Conservation (phyloP, 1,140 invertebrate genomes). For the Campoletis sonorensis region DNA sequence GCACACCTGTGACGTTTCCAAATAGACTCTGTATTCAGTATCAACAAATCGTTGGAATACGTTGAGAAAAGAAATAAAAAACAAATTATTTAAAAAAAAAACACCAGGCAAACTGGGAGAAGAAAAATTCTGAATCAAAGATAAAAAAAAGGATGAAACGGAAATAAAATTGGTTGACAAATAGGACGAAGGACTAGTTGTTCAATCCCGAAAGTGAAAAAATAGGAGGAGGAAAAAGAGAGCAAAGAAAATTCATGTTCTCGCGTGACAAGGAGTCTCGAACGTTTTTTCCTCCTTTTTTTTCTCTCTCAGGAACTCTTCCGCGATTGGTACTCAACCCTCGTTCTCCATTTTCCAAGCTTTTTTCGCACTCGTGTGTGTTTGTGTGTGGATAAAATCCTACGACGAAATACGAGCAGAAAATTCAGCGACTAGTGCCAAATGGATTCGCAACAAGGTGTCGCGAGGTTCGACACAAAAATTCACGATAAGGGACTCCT, state of each 20-base stretch:
- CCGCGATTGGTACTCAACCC: slow-evolving; percentile 63
- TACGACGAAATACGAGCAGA: slow-evolving; percentile 57
- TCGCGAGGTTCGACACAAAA: slow-evolving; percentile 63
- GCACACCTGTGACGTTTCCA: slow-evolving; percentile 8
- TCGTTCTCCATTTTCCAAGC: slow-evolving; percentile 58
- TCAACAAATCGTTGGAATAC: background rate
- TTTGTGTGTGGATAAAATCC: slow-evolving; percentile 33
- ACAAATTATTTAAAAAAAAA: too few relatives aligned
- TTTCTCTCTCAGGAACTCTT: background rate
- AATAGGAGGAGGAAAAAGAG: background rate
- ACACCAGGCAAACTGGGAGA: background rate
- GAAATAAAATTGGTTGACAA: background rate
- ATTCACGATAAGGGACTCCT: slow-evolving; percentile 68
- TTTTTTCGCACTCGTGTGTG: too few relatives aligned
- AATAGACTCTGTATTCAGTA: background rate
- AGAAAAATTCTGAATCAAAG: background rate
- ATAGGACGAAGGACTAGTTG: background rate
- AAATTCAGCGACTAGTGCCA: slow-evolving; percentile 67
- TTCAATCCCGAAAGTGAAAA: background rate
- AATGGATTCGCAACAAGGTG: slow-evolving; percentile 74
- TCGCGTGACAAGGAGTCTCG: background rate
- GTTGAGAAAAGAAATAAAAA: background rate
- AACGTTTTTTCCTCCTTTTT: slow-evolving; percentile 17
- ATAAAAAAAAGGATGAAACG: too few relatives aligned
- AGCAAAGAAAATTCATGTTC: background rate